Evolutionary conservation across 35 echinoderm and acorn worm genomes (phyloP).

Genomic region (Patiria miniata): DNA sequence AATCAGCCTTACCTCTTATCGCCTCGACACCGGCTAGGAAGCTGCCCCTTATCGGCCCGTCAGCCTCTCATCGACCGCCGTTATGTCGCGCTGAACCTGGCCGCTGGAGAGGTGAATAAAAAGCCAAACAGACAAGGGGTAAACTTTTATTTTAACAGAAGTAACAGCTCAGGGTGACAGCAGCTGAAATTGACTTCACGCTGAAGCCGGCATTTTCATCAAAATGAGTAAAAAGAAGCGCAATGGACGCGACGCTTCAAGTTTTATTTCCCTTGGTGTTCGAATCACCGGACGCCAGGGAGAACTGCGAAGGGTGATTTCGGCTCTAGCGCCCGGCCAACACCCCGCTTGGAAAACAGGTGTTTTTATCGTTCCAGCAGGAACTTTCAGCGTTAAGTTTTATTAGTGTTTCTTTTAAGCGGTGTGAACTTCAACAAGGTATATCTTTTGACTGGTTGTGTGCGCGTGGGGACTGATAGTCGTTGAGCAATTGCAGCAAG

Average conservation of each 20-base stretch:
- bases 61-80: neutral
- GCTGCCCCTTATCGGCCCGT: neutral
- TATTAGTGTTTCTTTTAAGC: no score
- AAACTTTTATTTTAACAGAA: neutral
- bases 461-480: no score
- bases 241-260: neutral
- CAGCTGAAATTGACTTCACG: constrained; percentile 28
- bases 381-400: no score
- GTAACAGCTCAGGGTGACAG: neutral
- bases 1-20: constrained; percentile 1
- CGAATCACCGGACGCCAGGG: no score
- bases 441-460: no score
- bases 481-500: no score
- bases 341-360: constrained; percentile 10
- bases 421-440: no score
- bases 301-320: constrained; percentile 8
- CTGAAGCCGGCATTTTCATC: neutral
- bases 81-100: neutral
- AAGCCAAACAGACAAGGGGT: neutral
- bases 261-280: no score
- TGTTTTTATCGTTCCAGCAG: neutral
- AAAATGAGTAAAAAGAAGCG: neutral
- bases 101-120: neutral
- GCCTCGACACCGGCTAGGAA: neutral
- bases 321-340: neutral